Percentiles rank a stretch among this genome's conserved stretches.
phyloP scores from a whole-genome alignment of 2,797 vertebrate genomes.

The Gobionotothen gibberifrons region DNA sequence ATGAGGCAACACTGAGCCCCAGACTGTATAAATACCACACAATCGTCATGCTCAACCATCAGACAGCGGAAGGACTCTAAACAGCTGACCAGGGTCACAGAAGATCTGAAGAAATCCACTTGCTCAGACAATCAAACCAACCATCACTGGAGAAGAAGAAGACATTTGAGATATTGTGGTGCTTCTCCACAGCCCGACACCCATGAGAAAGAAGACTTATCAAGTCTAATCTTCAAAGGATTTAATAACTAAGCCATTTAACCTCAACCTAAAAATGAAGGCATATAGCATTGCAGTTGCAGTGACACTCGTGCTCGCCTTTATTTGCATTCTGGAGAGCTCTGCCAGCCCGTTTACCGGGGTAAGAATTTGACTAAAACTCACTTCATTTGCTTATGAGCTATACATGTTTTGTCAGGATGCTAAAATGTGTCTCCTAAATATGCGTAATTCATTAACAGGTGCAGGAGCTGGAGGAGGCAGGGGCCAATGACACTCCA shows the following conservation, averaged over 20 bases:
- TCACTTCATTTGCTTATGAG: slow-evolving; percentile 52
- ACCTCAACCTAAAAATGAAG: slow-evolving; percentile 79
- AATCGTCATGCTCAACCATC: slow-evolving; percentile 26
- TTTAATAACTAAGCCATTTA: slow-evolving; percentile 46
- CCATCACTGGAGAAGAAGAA: slow-evolving; percentile 60
- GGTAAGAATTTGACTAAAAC: slow-evolving; percentile 73
- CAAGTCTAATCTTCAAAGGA: slow-evolving; percentile 59
- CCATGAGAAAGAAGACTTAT: slow-evolving; percentile 65
- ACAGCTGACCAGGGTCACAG: slow-evolving; percentile 54
- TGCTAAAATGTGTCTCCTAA: slow-evolving; percentile 50
- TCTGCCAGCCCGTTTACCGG: slow-evolving; percentile 71
- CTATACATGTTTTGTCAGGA: slow-evolving; percentile 59
- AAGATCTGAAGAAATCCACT: slow-evolving; percentile 57
- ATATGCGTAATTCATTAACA: slow-evolving; percentile 72
- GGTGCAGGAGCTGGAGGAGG: slow-evolving; percentile 72
- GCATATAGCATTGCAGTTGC: slow-evolving; percentile 79
- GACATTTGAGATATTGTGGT: slow-evolving; percentile 47
- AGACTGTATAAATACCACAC: slow-evolving; percentile 74
- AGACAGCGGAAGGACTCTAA: slow-evolving; percentile 36
- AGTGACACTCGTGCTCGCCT: slow-evolving; percentile 81
- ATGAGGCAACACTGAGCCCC: slow-evolving; percentile 71
- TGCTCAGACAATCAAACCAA: slow-evolving; percentile 39
- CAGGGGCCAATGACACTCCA: slow-evolving; percentile 77
- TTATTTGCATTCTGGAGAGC: slow-evolving; percentile 75
- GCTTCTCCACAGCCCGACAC: slow-evolving; percentile 49